Base-by-base conservation (phyloP, 1,140 invertebrate species). In the Grapholita molesta region DNA sequence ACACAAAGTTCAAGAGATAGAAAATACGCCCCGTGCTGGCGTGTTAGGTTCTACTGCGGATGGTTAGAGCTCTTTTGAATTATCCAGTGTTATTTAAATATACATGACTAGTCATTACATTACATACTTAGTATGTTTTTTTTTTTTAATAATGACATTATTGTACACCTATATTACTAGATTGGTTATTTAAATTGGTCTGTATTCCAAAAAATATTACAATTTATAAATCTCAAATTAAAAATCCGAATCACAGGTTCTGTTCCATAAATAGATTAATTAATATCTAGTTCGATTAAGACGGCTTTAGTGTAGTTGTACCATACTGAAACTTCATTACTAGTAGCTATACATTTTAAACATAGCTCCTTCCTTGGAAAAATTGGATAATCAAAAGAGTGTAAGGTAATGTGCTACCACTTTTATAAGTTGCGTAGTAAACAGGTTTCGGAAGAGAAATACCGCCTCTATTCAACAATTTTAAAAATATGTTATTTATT, bases 11-110 rank as follows among this genome's bases (percentile, higher is more conserved):
- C 15, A 21, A 21, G 42, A 21, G 25, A 25, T 25, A 61, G 55
- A 61, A 32, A 61, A 61, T 61, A 61, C 55, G 55, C 55, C 25
- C 4, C 55, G 55, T 61, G 55, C 55, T 61, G 55, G 42, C 42
- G 42, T 48, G 42, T 48, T 48, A 48, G 42, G 42, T 21, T 48
- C 42, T 48, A 48, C 42, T 48, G 42, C 0, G 42, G 42, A 21
- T 48, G 42, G 42, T 48, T 48, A 48, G 42, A 21, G 8, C 42
- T 48, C 42, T 48, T 48, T 48, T 48, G 42, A 48, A 48, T 21
- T 48, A 48, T 48, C 42, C 42, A 21, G 15, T 8, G 1, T 8
- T 48, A 48, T n/a, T 21, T 48, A 3, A 2, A 8, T 15, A 11
- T 55, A 28, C 3, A 23, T 9, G 7, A 53, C n/a, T n/a, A n/a